Evolutionary conservation across 1,140 invertebrate species (phyloP), one percentile per base, ranked within the genome.

Genomic region (Anagrus nilaparvatae): DNA sequence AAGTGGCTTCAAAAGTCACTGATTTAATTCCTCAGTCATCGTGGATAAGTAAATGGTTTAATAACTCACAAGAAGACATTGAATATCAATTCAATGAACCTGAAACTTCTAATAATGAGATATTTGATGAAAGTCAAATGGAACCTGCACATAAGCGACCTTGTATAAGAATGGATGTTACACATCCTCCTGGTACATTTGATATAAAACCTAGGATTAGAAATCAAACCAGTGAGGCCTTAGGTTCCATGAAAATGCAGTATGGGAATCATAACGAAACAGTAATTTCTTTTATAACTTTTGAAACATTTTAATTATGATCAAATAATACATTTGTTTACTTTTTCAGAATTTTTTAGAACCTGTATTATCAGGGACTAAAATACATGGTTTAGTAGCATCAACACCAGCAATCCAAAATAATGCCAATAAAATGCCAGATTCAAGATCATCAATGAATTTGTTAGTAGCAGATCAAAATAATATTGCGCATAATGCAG

Each of bases 41-140:
- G 0, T 67, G 65, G 63, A 63, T 67, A 25, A 65, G 60, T 44
- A 69, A 67, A 41, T 66, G 60, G 65, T 67, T 69, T 29, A 66
- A 65, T 41, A 54, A 50, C 17, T 60, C 63, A 9, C 58, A 62
- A 50, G 53, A 54, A 38, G 53, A 59, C 36, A 51, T 46, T 5
- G 47, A 54, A 21, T 19, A 47, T 1, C 18, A 44, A 17, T 44
- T 47, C 32, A 48, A 54, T 3, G 48, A 54, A 10, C 36, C 23
- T 17, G 53, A 56, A 5, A 57, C 46, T 34, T 10, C 29, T 7
- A 53, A 63, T n/a, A 55, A 59, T 4, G 40, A 49, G 12, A 51
- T 54, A 27, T 38, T 48, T 0, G 50, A 61, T 7, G 62, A 65
- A 14, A 54, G 58, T 31, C 28, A 35, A 16, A 51, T 50, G 6